These are phyloP conservation scores for Standfussiana lucernea DNA, from an alignment of 2,888 invertebrate genomes.

Conservation along the genomic window DNA sequence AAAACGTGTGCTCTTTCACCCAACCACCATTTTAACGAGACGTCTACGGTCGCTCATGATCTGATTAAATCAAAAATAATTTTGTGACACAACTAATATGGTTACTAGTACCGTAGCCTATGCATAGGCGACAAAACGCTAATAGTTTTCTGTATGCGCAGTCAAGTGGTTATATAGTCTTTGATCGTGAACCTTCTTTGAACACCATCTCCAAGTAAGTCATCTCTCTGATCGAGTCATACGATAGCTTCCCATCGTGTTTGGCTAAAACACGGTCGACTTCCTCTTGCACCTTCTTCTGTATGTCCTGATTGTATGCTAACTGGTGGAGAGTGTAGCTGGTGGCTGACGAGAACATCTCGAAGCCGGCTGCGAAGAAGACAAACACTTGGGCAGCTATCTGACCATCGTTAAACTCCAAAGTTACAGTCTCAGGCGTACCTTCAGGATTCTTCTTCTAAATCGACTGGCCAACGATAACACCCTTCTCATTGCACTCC, in stretches of 20 bases:
- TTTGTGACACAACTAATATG: no score
- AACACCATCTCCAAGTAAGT: conserved; percentile 70
- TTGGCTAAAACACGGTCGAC: conserved; percentile 52
- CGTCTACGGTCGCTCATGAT: no score
- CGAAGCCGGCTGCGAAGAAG: background rate
- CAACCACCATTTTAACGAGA: no score
- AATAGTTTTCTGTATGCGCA: no score
- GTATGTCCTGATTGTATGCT: no score
- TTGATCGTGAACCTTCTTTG: conserved; percentile 68
- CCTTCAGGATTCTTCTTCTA: background rate
- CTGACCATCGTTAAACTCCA: background rate
- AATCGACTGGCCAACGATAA: background rate
- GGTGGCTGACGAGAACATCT: background rate
- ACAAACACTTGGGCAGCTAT: conserved; percentile 1
- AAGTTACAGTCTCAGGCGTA: background rate
- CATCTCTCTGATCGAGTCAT: conserved; percentile 74
- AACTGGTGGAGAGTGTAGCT: conserved; percentile 73
- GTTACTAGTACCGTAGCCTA: no score
- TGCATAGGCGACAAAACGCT: no score
- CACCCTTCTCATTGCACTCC: background rate
- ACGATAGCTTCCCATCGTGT: conserved; percentile 71
- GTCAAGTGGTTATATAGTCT: no score
- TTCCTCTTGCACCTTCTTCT: no score
- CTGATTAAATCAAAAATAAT: no score
- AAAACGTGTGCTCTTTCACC: no score